Evolutionary conservation across 2,113 vertebrate genomes (phyloP).

Genomic region (Geococcyx californianus): DNA sequence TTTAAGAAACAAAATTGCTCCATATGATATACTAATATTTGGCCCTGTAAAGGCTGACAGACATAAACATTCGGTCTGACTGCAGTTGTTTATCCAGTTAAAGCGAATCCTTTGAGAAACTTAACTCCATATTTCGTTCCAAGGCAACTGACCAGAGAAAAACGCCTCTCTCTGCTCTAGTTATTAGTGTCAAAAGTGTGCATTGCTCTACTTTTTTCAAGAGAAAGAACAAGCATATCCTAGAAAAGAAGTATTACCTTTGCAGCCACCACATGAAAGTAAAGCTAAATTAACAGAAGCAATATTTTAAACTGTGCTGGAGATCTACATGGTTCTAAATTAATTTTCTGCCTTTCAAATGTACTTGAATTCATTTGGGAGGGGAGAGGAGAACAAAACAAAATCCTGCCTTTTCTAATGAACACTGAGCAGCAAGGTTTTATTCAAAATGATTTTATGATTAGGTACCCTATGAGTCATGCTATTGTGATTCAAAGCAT

Average conservation of each 20-base stretch:
- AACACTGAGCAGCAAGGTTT: not conserved
- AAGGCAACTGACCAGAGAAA: not conserved
- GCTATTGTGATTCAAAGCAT: not conserved
- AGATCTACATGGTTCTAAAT: not conserved
- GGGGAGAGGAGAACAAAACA: rapidly evolving
- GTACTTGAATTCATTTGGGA: not conserved
- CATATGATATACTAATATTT: not conserved
- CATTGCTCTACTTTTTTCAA: not conserved
- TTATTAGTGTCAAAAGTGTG: not conserved
- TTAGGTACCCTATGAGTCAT: not conserved
- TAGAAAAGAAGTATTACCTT: not conserved
- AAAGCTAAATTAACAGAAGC: not conserved
- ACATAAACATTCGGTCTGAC: not conserved
- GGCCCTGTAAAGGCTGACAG: not conserved
- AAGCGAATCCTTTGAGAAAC: not conserved
- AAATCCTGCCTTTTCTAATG: not conserved
- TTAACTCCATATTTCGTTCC: not conserved
- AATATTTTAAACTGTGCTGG: not conserved
- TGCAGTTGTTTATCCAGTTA: not conserved
- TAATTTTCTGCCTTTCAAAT: not conserved
- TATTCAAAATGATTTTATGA: not conserved
- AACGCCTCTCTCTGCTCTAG: not conserved
- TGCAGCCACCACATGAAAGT: not conserved
- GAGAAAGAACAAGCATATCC: rapidly evolving
- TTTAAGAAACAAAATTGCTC: not conserved